Conservation (phyloP, 1,140 invertebrate species). For the Ceratina calcarata region DNA sequence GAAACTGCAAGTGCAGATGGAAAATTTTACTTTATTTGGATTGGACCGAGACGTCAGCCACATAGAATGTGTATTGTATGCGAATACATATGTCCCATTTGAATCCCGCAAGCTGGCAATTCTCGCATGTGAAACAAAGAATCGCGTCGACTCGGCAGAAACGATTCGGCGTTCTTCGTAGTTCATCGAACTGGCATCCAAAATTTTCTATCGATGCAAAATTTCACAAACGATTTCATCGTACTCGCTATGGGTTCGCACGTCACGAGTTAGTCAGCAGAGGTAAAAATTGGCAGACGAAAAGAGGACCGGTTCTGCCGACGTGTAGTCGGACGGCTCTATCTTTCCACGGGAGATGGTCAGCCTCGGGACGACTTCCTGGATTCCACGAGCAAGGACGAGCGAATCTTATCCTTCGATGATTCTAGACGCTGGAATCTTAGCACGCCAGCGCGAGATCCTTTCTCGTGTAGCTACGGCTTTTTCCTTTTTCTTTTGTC, state of each 20-base stretch:
- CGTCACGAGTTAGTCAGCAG: neutral
- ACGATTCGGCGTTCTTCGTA: conserved; percentile 47
- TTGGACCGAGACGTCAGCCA: neutral
- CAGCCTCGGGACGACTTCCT: conserved; percentile 60
- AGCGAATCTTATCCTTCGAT: conserved; percentile 67
- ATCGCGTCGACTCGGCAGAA: conserved; percentile 68
- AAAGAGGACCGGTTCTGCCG: conserved; percentile 15
- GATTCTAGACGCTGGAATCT: conserved; percentile 51
- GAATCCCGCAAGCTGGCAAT: conserved; percentile 9
- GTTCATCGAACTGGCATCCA: conserved; percentile 70
- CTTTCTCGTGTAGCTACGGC: conserved; percentile 58
- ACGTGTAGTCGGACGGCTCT: neutral
- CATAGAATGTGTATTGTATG: neutral
- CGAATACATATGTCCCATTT: neutral
- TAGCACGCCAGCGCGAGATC: neutral
- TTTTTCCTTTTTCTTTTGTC: conserved; percentile 48
- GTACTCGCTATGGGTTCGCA: neutral
- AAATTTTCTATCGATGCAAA: neutral
- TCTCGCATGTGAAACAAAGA: conserved; percentile 59
- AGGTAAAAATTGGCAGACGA: neutral
- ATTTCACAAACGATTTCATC: neutral
- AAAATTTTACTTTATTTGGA: no score
- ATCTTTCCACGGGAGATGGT: conserved; percentile 29
- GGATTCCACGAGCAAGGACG: conserved; percentile 72
- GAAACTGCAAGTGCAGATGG: no score